A percentile compares a stretch with the other conserved stretches of the same genome.
Conservation (phyloP, 2,888 invertebrate species). For the Andrena bucephala region DNA sequence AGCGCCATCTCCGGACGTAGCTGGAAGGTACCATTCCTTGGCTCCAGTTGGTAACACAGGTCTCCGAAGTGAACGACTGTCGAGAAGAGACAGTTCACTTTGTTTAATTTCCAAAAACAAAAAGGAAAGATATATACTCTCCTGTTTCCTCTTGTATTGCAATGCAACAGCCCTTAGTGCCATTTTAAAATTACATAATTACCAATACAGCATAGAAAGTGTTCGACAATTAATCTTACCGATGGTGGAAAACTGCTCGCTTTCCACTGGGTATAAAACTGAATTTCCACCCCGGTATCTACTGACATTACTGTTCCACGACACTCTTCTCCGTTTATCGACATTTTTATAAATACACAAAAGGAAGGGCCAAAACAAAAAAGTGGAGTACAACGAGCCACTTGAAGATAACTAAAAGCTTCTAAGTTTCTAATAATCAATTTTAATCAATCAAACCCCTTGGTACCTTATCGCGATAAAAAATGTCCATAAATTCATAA, state of each 20-base stretch:
- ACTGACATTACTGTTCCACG: background rate
- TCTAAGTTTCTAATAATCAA: no score
- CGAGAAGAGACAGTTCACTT: conserved; percentile 12
- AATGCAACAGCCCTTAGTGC: background rate
- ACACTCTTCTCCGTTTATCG: background rate
- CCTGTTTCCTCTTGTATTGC: background rate
- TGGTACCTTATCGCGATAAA: no score
- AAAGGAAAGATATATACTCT: background rate
- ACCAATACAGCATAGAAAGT: background rate
- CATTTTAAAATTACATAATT: background rate
- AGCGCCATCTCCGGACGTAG: conserved; percentile 46
- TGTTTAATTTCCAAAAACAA: background rate
- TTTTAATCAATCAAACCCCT: no score
- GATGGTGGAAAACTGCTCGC: conserved; percentile 31
- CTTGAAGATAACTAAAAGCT: no score
- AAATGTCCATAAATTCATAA: background rate
- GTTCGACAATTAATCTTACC: conserved; percentile 9
- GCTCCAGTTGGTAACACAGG: conserved; percentile 56
- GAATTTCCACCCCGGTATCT: conserved; percentile 2
- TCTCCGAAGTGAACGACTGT: conserved; percentile 40
- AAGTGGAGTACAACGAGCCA: background rate
- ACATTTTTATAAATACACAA: background rate
- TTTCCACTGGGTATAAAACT: conserved; percentile 9
- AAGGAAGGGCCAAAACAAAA: background rate
- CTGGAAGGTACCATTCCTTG: conserved; percentile 2